Base-by-base conservation (phyloP, 2,888 invertebrate genomes). In the Microdon myrmicae region DNA sequence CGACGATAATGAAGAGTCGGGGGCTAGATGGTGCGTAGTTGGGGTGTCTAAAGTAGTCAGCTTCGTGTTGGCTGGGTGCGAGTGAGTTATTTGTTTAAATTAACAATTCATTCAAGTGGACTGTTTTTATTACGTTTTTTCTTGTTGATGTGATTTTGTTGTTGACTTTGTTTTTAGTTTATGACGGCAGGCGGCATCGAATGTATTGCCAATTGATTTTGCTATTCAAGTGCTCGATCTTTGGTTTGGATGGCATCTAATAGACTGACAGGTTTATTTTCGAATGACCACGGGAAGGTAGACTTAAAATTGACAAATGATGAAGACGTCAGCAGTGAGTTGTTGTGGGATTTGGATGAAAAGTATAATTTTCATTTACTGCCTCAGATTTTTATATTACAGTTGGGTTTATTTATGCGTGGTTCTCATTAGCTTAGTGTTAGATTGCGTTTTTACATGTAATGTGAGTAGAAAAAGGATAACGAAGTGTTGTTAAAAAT, bases 31-130 rank as follows among this genome's bases (percentile, higher is more conserved):
- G 22, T 22, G 8, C 6, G 22, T 22, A 22, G 1, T 22, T 7
- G 6, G n/a, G n/a, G 22, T 8, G 6, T 22, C 22, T 22, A 22
- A 22, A 22, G 22, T 7, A 1, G n/a, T 7, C 22, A 22, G 6
- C 1, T 22, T 7, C 8, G 8, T 8, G 6, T 22, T 7, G 22
- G 6, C 10, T 17, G 39, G 41, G 45, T 41, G 47, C 47, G 39
- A 55, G 29, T 41, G 43, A 56, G 41, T 49, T 56, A 49, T 49
- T 49, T 48, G 49, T 43, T 49, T 56, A 56, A 56, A 56, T 56
- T 56, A 56, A 49, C 37, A 49, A 43, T 48, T 23, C 35, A 48
- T 56, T 49, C 37, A 25, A 43, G 41, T 43, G 35, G 43, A 56
- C 41, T 48, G 43, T 29, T 49, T 37, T 41, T 43, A 29, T 19